phyloP scores from a whole-genome alignment of 2,888 invertebrate species.

The Heterodera filipjevi region DNA sequence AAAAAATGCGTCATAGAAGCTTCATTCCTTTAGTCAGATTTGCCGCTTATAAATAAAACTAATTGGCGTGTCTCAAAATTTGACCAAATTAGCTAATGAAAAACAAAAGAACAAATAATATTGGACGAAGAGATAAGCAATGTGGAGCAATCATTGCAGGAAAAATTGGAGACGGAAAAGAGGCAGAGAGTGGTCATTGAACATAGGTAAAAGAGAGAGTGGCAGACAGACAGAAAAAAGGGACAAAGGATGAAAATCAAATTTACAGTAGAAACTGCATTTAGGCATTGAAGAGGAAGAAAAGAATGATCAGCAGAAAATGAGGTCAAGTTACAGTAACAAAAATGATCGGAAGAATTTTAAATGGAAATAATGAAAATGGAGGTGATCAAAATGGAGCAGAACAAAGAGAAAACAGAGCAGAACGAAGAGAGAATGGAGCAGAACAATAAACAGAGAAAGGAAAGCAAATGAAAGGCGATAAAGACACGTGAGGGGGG shows the following conservation, averaged over 20 bases:
- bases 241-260: neutral
- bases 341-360: neutral
- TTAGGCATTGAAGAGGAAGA: neutral
- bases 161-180: conserved; percentile 42
- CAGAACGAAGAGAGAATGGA: neutral
- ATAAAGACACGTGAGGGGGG: too few relatives aligned
- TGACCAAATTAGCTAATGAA: too few relatives aligned
- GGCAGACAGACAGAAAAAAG: neutral
- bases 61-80: too few relatives aligned
- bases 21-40: too few relatives aligned
- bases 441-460: neutral
- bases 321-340: neutral
- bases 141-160: conserved; percentile 48
- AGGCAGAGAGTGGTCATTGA: conserved; percentile 29
- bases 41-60: too few relatives aligned
- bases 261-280: too few relatives aligned
- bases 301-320: neutral
- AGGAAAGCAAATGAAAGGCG: neutral
- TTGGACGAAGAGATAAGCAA: conserved; percentile 53
- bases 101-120: conserved; percentile 38
- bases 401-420: neutral
- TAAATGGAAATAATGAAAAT: too few relatives aligned
- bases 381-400: neutral
- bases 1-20: too few relatives aligned
- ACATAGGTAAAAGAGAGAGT: conserved; percentile 22